Evolutionary conservation across 2,888 invertebrate species (phyloP).

Genomic region (Drosophila antonietae): DNA sequence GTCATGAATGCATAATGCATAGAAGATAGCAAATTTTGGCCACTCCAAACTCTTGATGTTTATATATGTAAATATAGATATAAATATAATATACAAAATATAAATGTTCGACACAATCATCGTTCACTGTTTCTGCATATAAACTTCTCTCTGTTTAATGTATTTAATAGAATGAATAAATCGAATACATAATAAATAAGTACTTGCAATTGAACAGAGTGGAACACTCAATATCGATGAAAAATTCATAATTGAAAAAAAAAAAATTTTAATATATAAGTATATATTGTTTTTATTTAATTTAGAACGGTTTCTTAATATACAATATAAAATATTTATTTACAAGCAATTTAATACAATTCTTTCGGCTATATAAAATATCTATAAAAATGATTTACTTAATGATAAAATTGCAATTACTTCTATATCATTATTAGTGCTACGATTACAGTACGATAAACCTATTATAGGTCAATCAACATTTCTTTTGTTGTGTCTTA

Average conservation of each 20-base stretch:
- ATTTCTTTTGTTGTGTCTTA: background rate
- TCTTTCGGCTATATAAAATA: background rate
- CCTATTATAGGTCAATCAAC: background rate
- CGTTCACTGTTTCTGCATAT: background rate
- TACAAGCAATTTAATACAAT: background rate
- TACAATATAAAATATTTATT: too few relatives aligned
- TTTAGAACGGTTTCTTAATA: background rate
- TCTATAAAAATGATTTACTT: background rate
- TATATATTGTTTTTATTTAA: background rate
- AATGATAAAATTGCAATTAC: background rate
- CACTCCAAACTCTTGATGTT: background rate
- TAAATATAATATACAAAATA: background rate
- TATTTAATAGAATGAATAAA: too few relatives aligned
- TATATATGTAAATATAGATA: background rate
- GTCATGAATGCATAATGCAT: too few relatives aligned
- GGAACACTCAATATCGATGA: too few relatives aligned
- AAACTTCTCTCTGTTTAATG: background rate
- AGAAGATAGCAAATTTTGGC: too few relatives aligned
- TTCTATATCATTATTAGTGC: too few relatives aligned
- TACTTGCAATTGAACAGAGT: too few relatives aligned
- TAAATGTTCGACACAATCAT: background rate
- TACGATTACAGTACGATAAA: background rate
- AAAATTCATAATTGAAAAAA: too few relatives aligned
- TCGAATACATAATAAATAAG: too few relatives aligned
- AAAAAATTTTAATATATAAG: too few relatives aligned